Evolutionary conservation across 2,888 invertebrate species (phyloP).

Genomic region (Eudasyphora cyanicolor): DNA sequence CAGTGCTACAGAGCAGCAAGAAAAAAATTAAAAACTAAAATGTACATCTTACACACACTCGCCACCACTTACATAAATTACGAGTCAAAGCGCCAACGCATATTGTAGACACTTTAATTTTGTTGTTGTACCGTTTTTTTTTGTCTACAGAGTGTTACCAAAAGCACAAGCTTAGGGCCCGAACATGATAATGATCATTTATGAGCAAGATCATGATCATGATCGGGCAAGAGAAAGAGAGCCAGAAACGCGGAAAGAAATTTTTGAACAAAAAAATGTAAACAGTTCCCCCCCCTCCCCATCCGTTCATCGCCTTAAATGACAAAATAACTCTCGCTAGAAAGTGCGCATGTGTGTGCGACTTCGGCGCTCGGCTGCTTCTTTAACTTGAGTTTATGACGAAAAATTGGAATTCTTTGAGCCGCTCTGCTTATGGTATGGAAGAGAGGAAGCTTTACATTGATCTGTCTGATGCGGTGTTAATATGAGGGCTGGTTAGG

Average conservation of each 20-base stretch:
- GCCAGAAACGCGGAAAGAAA: conserved; percentile 61
- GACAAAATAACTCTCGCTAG: conserved; percentile 47
- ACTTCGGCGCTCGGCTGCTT: neutral
- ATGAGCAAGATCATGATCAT: neutral
- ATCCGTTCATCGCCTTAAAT: neutral
- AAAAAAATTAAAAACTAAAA: neutral
- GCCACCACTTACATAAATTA: conserved; percentile 10
- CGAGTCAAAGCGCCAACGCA: conserved; percentile 49
- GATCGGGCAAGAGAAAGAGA: conserved; percentile 34
- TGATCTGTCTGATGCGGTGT: conserved; percentile 51
- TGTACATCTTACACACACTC: conserved; percentile 24
- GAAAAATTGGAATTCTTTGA: conserved; percentile 59
- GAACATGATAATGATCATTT: conserved; percentile 18
- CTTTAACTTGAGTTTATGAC: conserved; percentile 9
- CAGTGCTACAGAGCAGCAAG: neutral
- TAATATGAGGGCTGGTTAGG: conserved; percentile 8
- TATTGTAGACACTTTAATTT: conserved; percentile 14
- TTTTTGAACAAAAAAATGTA: conserved; percentile 45
- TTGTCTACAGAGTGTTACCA: conserved; percentile 37
- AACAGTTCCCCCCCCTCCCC: neutral
- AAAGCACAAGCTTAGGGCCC: conserved; percentile 38
- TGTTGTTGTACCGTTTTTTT: neutral
- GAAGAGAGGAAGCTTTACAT: conserved; percentile 34
- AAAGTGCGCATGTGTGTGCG: conserved; percentile 23
- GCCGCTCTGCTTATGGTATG: conserved; percentile 28